Conservation (phyloP, 64 coral and sea anemone species). For the Stichodactyla helianthus region DNA sequence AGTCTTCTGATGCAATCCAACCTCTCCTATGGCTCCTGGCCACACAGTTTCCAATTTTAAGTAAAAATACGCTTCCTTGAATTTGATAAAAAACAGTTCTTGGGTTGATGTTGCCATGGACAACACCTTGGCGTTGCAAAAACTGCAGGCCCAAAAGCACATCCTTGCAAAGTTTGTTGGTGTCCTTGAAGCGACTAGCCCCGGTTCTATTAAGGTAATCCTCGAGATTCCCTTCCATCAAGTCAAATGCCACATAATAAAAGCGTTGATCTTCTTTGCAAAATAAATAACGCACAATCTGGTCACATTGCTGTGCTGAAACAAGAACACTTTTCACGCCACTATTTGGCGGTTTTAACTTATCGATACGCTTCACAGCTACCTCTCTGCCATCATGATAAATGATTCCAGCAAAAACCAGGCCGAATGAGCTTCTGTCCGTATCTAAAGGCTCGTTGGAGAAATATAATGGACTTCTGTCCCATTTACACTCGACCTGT, state of each 20-base stretch:
- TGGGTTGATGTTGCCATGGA: neutral
- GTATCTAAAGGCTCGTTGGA: neutral
- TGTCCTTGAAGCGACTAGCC: neutral
- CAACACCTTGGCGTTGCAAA: neutral
- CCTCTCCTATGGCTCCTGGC: neutral
- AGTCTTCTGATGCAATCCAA: neutral
- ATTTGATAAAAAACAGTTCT: neutral
- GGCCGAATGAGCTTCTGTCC: neutral
- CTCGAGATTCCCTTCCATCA: neutral
- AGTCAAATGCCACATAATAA: neutral
- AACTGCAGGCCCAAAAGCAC: neutral
- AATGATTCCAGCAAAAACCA: constrained; percentile 32
- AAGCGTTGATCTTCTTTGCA: neutral
- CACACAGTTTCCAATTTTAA: neutral
- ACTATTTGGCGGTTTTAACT: no score
- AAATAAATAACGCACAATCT: neutral
- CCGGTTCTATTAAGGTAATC: neutral
- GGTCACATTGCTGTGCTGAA: neutral
- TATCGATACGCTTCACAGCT: constrained; percentile 1
- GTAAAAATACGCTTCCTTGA: neutral
- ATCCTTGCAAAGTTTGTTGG: neutral
- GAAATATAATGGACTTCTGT: neutral
- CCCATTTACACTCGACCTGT: neutral
- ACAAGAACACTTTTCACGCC: neutral
- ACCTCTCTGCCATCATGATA: constrained; percentile 18